Evolutionary conservation across 2,888 invertebrate species (phyloP).

Genomic region (Ophion ellenae): DNA sequence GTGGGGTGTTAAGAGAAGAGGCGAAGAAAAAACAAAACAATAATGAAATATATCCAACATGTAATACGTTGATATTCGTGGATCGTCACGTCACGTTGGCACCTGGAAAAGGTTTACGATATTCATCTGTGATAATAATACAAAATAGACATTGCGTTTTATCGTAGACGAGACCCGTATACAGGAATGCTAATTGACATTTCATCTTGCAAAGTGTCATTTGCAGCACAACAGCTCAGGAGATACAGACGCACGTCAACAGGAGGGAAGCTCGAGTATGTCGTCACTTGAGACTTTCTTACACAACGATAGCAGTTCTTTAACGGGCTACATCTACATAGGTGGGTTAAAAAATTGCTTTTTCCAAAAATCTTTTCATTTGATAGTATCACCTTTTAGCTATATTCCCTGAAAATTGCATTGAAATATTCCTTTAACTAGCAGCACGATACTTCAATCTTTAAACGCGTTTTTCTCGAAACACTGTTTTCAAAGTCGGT

Average conservation of each 20-base stretch:
- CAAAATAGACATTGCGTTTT: conserved; percentile 41
- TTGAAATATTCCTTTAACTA: too few relatives aligned
- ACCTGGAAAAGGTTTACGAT: conserved; percentile 22
- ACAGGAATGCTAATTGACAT: background rate
- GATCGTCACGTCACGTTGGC: conserved; percentile 22
- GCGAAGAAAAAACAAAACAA: conserved; percentile 35
- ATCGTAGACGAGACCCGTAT: conserved; percentile 1
- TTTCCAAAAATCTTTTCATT: too few relatives aligned
- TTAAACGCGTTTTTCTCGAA: too few relatives aligned
- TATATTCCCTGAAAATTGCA: too few relatives aligned
- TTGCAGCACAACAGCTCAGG: background rate
- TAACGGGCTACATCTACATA: background rate
- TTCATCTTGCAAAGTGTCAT: conserved; percentile 4
- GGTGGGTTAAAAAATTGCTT: too few relatives aligned
- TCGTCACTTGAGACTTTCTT: too few relatives aligned
- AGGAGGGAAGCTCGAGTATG: conserved; percentile 16
- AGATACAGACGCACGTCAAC: conserved; percentile 13
- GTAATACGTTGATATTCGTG: conserved; percentile 1
- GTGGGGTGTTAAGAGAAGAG: conserved; percentile 15
- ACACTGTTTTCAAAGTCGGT: too few relatives aligned
- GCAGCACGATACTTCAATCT: too few relatives aligned
- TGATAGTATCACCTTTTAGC: too few relatives aligned
- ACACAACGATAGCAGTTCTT: too few relatives aligned
- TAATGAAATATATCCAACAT: conserved; percentile 19
- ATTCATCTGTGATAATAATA: conserved; percentile 46